Base-by-base conservation (phyloP, 2,888 invertebrate genomes). In the Biston stratarius region DNA sequence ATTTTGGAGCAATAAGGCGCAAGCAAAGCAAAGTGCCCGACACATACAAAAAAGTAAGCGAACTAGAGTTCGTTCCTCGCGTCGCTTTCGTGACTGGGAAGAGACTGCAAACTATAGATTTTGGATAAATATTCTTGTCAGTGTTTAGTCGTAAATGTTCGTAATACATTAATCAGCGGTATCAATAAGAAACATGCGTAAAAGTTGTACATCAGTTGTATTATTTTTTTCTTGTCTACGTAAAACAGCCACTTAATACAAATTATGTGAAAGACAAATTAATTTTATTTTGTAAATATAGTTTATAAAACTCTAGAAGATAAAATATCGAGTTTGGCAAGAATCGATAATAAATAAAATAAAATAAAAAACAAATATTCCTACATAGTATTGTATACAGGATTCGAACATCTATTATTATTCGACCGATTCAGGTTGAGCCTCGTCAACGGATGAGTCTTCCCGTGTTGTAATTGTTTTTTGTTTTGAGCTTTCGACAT, bases 321-420 rank as follows among this genome's bases (percentile, higher is more conserved):
- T 91, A 92, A 93, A 93, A 92, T 90, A 91, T 92, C 86, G 91
- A 92, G 92, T 93, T 94, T 93, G 93, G 93, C 93, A 94, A 94
- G 93, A 94, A 92, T 92, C 91, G 87, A 91, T 89, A 92, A 92
- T 91, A 92, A 91, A 92, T 91, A 89, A 92, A 90, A n/a, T n/a
- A n/a, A n/a, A n/a, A n/a, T n/a, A 24, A 88, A 86, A 71, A 85
- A 88, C 86, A 89, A 91, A 88, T 90, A 88, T 78, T 86, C 85
- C 96, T 96, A 97, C 97, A 97, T 97, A 85, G 97, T 97, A 95
- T 97, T 97, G 94, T 97, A 97, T 91, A 97, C 97, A 85, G 96
- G 96, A 94, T 97, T 96, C 91, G 96, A 97, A 92, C 95, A 95
- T 92, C 95, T 92, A 88, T 90, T 93, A 85, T 92, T 96, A 86